Base-by-base conservation (phyloP, 2,888 invertebrate species). In the Drosophila subsilvestris region DNA sequence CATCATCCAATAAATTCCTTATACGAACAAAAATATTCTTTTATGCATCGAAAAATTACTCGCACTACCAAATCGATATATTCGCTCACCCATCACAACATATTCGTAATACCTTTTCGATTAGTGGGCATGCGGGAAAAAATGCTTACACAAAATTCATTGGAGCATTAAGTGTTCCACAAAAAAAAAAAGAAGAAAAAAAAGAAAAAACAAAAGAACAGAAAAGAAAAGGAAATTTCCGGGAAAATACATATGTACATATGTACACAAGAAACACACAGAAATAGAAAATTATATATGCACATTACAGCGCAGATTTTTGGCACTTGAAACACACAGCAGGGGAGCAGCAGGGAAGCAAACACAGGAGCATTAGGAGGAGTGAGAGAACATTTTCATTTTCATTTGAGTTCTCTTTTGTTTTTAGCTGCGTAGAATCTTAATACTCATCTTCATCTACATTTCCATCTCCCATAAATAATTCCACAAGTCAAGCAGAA, bases 301-400 rank as follows among this genome's bases (percentile, higher is more conserved):
- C 88, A 86, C 81, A 86, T 82, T 82, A 88, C 88, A 77, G 72
- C 81, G 88, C 88, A 83, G 88, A 88, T 88, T 82, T 37, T 58
- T 83, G 68, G 72, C 88, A 82, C 80, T 82, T 77, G 71, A 83
- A 74, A 85, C 76, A 81, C 77, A 85, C 79, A 37, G 22, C 22
- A 22, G 22, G 22, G 4, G 22, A 20, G 20, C 20, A 20, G 20
- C 20, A 20, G 20, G 20, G 61, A 44, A 48, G 14, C 12, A 18
- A 20, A 20, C 20, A 3, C 20, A 20, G 45, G 17, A 8, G 25
- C 29, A 42, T 22, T 37, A 37, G 48, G 37, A 56, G 50, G 56
- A 22, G 44, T 22, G 55, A 50, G 54, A 10, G 45, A 42, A 44
- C 20, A 18, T 50, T 51, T 49, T 32, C 47, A 37, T 54, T 29